Evolutionary conservation across 2,797 vertebrate genomes (phyloP).

Genomic region (Melanotaenia trifasciata): DNA sequence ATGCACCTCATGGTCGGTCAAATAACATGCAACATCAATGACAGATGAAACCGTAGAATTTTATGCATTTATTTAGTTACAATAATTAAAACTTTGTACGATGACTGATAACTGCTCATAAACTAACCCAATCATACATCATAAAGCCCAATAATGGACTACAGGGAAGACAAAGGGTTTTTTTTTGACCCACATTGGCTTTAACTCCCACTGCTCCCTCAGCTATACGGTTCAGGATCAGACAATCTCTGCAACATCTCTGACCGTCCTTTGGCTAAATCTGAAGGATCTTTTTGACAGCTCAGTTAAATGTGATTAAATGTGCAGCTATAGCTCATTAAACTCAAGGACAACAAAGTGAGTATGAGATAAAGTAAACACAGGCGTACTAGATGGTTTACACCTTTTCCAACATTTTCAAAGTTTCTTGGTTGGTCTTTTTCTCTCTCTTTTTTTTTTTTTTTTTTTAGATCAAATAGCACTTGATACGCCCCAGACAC

Average conservation of each 20-base stretch:
- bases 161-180: neutral
- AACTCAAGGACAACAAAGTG: neutral
- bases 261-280: neutral
- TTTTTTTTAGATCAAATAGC: neutral
- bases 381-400: constrained; percentile 7
- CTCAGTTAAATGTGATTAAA: neutral
- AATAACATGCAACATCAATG: neutral
- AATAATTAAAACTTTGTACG: constrained; percentile 5
- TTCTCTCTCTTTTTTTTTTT: neutral
- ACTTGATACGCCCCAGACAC: neutral
- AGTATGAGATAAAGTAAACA: neutral
- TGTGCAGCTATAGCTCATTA: neutral
- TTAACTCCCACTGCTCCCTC: neutral
- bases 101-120: neutral
- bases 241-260: constrained; percentile 6
- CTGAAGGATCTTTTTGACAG: neutral
- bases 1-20: too few species aligned
- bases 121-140: neutral
- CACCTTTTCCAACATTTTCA: constrained; percentile 1
- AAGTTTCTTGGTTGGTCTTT: neutral
- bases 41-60: neutral
- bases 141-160: constrained; percentile 1
- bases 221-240: neutral
- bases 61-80: neutral
- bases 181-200: constrained; percentile 6